Conservation (phyloP, 2,888 invertebrate genomes). For the Conomelus anceps region DNA sequence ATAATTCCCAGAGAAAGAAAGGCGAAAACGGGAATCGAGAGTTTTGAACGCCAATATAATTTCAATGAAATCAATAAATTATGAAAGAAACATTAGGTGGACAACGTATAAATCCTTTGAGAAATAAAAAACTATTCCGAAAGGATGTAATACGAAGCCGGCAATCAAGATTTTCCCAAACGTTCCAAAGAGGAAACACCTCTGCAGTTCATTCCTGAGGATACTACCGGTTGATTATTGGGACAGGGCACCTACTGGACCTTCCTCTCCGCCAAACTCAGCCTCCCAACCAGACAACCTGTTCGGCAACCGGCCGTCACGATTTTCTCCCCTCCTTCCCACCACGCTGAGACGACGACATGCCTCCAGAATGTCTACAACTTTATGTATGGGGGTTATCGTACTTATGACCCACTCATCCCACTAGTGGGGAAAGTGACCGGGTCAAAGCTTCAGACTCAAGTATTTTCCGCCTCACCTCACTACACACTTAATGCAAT, state of each 20-base stretch:
- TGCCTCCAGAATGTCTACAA: neutral
- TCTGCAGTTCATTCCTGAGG: neutral
- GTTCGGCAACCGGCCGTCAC: neutral
- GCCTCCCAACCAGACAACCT: neutral
- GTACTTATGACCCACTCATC: neutral
- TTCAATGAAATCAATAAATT: too few relatives aligned
- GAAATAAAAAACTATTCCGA: too few relatives aligned
- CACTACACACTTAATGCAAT: neutral
- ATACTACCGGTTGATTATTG: neutral
- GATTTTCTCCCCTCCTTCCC: neutral
- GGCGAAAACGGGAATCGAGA: too few relatives aligned
- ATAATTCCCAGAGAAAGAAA: too few relatives aligned
- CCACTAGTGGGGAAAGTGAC: neutral
- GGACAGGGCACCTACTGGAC: neutral
- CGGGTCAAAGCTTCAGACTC: neutral
- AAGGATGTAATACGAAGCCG: too few relatives aligned
- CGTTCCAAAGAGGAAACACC: neutral
- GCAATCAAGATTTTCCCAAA: neutral
- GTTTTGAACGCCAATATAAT: too few relatives aligned
- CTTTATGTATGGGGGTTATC: neutral
- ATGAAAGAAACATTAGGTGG: too few relatives aligned
- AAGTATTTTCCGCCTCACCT: neutral
- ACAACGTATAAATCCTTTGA: too few relatives aligned
- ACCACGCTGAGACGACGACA: neutral
- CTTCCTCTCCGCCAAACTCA: neutral